Conservation (phyloP, 2,888 invertebrate species). For the Eumacrocentrus americanus region DNA sequence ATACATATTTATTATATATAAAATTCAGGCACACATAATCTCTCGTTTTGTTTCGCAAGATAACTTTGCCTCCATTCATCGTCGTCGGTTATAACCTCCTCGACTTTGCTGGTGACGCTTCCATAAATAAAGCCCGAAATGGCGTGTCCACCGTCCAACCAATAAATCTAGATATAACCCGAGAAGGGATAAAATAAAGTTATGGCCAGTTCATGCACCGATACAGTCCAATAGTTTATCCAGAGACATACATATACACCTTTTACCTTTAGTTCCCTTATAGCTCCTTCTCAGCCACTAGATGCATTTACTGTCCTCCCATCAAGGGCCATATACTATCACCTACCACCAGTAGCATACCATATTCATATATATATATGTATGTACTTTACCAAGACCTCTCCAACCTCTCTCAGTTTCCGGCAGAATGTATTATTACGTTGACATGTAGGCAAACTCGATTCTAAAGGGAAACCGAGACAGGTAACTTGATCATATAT, state of each 20-base stretch:
- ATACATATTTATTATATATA: too few species aligned
- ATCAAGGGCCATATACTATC: too few species aligned
- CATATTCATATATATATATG: too few species aligned
- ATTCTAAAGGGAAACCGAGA: constrained; percentile 43
- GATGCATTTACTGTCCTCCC: too few species aligned
- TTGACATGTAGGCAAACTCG: constrained; percentile 48
- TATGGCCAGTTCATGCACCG: constrained; percentile 50
- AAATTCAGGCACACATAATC: not conserved
- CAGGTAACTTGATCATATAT: constrained; percentile 44
- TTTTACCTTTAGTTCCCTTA: not conserved
- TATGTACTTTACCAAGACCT: too few species aligned
- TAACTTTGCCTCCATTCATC: not conserved
- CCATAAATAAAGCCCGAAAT: constrained; percentile 49
- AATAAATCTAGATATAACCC: constrained; percentile 51
- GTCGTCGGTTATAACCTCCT: not conserved
- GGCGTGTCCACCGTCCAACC: constrained; percentile 48
- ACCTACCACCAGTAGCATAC: too few species aligned
- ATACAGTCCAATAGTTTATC: constrained; percentile 48
- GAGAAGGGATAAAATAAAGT: constrained; percentile 50
- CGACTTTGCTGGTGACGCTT: constrained; percentile 19
- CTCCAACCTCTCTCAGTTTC: not conserved
- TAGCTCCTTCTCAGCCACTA: too few species aligned
- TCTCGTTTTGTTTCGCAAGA: not conserved
- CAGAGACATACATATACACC: constrained; percentile 19
- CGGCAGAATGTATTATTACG: constrained; percentile 45